A percentile compares a stretch with the other conserved stretches of the same genome.
Conservation (phyloP, 2,113 vertebrate genomes). For the Taxidea taxus region DNA sequence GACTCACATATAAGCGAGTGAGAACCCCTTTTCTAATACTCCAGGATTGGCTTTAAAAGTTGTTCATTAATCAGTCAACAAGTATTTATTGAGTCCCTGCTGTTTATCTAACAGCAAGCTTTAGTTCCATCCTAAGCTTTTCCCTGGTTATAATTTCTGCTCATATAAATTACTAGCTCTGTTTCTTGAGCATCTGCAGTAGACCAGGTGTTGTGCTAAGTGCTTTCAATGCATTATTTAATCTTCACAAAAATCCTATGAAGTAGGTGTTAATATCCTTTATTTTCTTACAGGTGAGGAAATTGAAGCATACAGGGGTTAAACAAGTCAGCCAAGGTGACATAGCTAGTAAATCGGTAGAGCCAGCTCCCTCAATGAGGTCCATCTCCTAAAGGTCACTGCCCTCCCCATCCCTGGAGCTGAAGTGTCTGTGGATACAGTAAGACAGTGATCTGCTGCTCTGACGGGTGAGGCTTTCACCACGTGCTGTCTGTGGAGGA, state of each 20-base stretch:
- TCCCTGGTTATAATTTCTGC: slow-evolving; percentile 7
- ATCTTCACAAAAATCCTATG: background rate
- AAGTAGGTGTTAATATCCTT: background rate
- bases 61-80: background rate
- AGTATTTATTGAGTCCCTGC: background rate
- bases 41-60: background rate
- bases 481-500: background rate
- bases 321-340: background rate
- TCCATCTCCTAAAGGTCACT: background rate
- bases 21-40: background rate
- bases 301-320: background rate
- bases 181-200: background rate
- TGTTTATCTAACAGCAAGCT: background rate
- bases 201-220: background rate
- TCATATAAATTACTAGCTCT: background rate
- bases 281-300: background rate
- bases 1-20: background rate
- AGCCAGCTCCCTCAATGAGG: background rate
- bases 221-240: slow-evolving; percentile 16
- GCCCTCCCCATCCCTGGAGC: background rate
- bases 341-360: background rate
- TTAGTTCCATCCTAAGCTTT: slow-evolving; percentile 7
- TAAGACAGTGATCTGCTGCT: background rate
- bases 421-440: background rate
- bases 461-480: background rate